phyloP scores from a whole-genome alignment of 2,797 vertebrate species.

The Triplophysa yarkandensis region DNA sequence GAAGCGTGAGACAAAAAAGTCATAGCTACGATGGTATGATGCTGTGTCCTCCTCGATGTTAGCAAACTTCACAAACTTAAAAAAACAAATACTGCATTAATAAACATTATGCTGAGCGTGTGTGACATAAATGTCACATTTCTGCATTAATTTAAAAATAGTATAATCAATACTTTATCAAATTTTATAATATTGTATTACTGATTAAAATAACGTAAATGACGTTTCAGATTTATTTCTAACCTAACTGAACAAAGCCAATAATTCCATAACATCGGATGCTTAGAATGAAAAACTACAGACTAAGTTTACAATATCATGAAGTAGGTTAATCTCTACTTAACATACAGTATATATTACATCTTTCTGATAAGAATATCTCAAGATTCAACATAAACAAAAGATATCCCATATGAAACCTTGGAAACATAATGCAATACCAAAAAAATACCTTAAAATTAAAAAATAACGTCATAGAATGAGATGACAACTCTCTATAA shows the following conservation, averaged over 20 bases:
- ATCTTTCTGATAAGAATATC: constrained; percentile 14
- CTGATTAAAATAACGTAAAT: too few species aligned
- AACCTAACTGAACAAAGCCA: too few species aligned
- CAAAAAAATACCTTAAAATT: background rate
- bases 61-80: constrained; percentile 94
- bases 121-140: too few species aligned
- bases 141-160: too few species aligned
- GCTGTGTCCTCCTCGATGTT: constrained; percentile 97
- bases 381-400: background rate
- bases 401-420: too few species aligned
- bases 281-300: background rate
- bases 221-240: too few species aligned
- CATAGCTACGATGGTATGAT: constrained; percentile 93
- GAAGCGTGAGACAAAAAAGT: constrained; percentile 96
- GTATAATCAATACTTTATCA: too few species aligned
- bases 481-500: background rate
- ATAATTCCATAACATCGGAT: background rate
- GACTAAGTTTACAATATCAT: too few species aligned
- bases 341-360: background rate
- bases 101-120: background rate
- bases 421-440: background rate
- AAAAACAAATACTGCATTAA: background rate
- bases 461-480: background rate
- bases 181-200: too few species aligned
- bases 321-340: background rate